phyloP scores from a whole-genome alignment of 1,140 invertebrate genomes.

The Araneus ventricosus region DNA sequence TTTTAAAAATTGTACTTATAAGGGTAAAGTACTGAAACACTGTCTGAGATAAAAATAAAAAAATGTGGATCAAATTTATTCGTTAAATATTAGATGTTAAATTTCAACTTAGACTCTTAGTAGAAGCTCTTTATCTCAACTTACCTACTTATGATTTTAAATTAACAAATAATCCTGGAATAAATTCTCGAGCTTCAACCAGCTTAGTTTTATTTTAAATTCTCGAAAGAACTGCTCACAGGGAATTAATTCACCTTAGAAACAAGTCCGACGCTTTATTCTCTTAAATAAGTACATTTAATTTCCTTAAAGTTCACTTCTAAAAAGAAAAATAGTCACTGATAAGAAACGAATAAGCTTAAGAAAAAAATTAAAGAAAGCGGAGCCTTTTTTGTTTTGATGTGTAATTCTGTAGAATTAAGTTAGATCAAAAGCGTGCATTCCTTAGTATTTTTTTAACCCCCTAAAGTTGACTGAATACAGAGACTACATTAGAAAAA shows the following conservation, averaged over 20 bases:
- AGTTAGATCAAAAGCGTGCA: conserved; percentile 40
- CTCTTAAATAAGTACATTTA: conserved; percentile 23
- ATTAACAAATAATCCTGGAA: not conserved
- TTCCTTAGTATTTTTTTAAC: not conserved
- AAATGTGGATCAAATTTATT: too few species aligned
- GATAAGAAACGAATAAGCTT: not conserved
- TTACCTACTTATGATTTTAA: not conserved
- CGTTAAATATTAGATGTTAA: too few species aligned
- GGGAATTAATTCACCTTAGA: not conserved
- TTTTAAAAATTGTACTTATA: too few species aligned
- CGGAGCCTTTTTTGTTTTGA: not conserved
- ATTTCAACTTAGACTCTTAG: too few species aligned
- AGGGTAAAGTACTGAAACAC: too few species aligned
- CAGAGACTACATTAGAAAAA: not conserved
- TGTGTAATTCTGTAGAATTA: conserved; percentile 26
- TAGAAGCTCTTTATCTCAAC: too few species aligned
- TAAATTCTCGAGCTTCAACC: not conserved
- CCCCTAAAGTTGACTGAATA: not conserved
- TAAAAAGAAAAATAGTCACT: not conserved
- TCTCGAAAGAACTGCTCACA: not conserved
- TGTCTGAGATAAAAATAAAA: too few species aligned
- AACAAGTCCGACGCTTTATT: not conserved
- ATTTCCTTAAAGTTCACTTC: not conserved
- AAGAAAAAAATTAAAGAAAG: not conserved
- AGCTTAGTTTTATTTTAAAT: not conserved